These are phyloP conservation scores for Megaceryle alcyon DNA, from an alignment of 2,797 vertebrate genomes.

Conservation along the genomic window DNA sequence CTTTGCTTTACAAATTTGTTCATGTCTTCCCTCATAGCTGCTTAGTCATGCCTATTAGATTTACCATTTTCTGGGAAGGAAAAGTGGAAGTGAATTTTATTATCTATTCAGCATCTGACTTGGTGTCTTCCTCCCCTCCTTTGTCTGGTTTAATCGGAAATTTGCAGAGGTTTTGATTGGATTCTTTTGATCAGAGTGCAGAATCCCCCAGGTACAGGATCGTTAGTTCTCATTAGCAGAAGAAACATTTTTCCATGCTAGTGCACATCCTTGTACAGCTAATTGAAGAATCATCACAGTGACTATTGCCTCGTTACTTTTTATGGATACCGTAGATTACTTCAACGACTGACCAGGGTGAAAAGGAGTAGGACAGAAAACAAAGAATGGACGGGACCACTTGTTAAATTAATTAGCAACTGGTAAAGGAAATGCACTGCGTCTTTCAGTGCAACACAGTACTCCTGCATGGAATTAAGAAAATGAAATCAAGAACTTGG, in stretches of 20 bases:
- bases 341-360: slow-evolving; percentile 7
- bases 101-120: slow-evolving; percentile 41
- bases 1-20: slow-evolving; percentile 58
- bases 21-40: slow-evolving; percentile 37
- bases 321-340: background rate
- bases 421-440: background rate
- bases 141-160: slow-evolving; percentile 45
- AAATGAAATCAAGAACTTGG: slow-evolving; percentile 44
- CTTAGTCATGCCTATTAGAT: slow-evolving; percentile 54
- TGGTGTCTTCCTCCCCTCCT: background rate
- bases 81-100: slow-evolving; percentile 25
- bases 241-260: background rate
- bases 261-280: slow-evolving; percentile 13
- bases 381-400: background rate
- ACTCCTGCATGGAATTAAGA: slow-evolving; percentile 9
- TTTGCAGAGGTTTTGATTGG: slow-evolving; percentile 46
- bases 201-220: slow-evolving; percentile 36
- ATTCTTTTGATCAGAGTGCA: slow-evolving; percentile 38
- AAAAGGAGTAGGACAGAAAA: background rate
- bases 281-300: slow-evolving; percentile 23
- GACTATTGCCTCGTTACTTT: background rate
- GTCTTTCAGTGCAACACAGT: background rate
- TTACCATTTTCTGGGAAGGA: slow-evolving; percentile 27
- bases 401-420: slow-evolving; percentile 1
- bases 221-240: slow-evolving; percentile 58